These are phyloP conservation scores for Drosophila merina DNA, from an alignment of 2,888 invertebrate genomes.

Conservation along the genomic window DNA sequence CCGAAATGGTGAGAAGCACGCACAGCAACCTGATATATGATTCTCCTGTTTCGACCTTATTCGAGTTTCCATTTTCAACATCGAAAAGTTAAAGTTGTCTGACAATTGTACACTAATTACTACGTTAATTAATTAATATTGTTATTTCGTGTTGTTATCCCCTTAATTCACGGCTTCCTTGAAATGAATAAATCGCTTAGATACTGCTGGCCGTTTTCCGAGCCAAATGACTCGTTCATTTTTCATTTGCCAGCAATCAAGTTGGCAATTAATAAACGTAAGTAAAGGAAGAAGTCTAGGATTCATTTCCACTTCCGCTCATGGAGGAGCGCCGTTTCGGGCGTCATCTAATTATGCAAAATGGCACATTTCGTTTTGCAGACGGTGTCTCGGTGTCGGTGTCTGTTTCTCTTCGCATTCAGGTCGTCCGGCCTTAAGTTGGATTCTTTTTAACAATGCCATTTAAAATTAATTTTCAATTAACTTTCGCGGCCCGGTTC, in stretches of 20 bases:
- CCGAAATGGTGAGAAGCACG: slow-evolving; percentile 15
- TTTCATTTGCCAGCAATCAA: slow-evolving; percentile 30
- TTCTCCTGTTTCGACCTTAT: background rate
- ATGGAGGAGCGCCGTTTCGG: slow-evolving; percentile 38
- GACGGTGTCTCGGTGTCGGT: background rate
- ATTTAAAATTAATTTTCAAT: slow-evolving; percentile 76
- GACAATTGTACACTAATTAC: no score
- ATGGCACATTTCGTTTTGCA: slow-evolving; percentile 54
- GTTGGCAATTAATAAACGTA: slow-evolving; percentile 36
- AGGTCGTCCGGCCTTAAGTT: slow-evolving; percentile 24
- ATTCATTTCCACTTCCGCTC: slow-evolving; percentile 35
- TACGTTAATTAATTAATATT: no score
- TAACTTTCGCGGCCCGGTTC: slow-evolving; percentile 53
- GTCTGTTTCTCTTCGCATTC: slow-evolving; percentile 19
- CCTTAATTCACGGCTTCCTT: background rate
- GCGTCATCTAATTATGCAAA: slow-evolving; percentile 67
- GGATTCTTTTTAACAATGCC: slow-evolving; percentile 58
- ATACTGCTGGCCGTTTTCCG: background rate
- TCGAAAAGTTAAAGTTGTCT: background rate
- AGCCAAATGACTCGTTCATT: slow-evolving; percentile 16
- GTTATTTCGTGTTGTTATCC: background rate
- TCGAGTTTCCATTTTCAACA: background rate
- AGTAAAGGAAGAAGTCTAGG: slow-evolving; percentile 17
- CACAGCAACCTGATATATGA: background rate
- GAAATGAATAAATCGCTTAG: background rate